Conservation (phyloP, 2,113 vertebrate species). For the Python bivittatus region DNA sequence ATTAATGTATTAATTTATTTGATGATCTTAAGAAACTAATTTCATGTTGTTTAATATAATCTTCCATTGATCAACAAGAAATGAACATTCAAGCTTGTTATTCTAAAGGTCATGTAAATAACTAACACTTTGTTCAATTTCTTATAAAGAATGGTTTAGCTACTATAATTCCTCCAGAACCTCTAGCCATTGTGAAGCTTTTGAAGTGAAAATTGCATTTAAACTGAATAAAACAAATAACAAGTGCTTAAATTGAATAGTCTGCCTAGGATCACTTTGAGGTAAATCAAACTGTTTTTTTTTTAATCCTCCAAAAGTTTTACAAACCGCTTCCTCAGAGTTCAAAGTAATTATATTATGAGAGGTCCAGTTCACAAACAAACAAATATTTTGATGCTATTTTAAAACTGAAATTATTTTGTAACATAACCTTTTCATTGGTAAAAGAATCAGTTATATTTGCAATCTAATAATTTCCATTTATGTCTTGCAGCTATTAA, state of each 20-base stretch:
- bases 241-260: background rate
- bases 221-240: background rate
- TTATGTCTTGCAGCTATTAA: background rate
- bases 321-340: no score
- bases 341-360: no score
- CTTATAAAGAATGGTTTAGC: background rate
- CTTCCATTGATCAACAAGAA: background rate
- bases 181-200: background rate
- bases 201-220: background rate
- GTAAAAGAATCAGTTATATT: background rate
- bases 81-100: background rate
- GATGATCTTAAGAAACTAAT: background rate
- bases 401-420: background rate
- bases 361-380: no score
- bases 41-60: background rate
- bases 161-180: background rate
- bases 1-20: background rate
- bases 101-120: background rate
- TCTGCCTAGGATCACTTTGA: background rate
- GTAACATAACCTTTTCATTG: background rate
- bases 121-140: background rate
- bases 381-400: background rate
- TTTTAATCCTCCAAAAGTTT: no score
- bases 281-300: background rate
- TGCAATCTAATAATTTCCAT: background rate